Conservation (phyloP, 1,140 invertebrate genomes). For the Drosophila novamexicana region DNA sequence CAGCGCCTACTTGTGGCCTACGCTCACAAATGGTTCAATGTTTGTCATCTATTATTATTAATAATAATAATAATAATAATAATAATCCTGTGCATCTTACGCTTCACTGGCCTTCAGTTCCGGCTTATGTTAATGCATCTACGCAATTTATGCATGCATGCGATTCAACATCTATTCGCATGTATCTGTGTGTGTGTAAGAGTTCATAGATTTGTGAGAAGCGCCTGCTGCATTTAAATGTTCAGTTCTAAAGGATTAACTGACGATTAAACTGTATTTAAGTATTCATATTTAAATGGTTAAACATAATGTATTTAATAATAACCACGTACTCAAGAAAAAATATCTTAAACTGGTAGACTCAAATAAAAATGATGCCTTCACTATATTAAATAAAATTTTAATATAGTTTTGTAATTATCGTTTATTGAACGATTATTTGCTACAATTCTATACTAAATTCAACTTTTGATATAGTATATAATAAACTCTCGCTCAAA, state of each 20-base stretch:
- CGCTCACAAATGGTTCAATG: slow-evolving; percentile 31
- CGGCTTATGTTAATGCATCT: slow-evolving; percentile 73
- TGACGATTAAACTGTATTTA: neutral
- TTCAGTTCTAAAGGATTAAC: neutral
- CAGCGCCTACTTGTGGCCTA: slow-evolving; percentile 15
- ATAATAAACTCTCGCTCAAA: no score
- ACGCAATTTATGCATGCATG: slow-evolving; percentile 51
- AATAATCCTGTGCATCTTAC: slow-evolving; percentile 59
- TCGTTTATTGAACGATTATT: no score
- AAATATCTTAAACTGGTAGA: no score
- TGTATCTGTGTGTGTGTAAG: neutral
- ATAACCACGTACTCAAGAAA: no score
- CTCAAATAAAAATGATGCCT: no score
- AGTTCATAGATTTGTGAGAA: slow-evolving; percentile 6
- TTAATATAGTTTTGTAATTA: no score
- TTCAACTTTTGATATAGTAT: no score
- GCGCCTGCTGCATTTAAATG: neutral
- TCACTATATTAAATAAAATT: no score
- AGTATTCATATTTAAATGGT: neutral
- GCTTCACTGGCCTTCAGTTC: slow-evolving; percentile 69
- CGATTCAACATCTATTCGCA: slow-evolving; percentile 7
- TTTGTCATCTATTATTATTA: slow-evolving; percentile 42
- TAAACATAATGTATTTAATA: no score
- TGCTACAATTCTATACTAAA: no score
- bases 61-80: slow-evolving; percentile 55